These are phyloP conservation scores for Drosophila barbarae DNA, from an alignment of 2,888 invertebrate species.

Conservation along the genomic window DNA sequence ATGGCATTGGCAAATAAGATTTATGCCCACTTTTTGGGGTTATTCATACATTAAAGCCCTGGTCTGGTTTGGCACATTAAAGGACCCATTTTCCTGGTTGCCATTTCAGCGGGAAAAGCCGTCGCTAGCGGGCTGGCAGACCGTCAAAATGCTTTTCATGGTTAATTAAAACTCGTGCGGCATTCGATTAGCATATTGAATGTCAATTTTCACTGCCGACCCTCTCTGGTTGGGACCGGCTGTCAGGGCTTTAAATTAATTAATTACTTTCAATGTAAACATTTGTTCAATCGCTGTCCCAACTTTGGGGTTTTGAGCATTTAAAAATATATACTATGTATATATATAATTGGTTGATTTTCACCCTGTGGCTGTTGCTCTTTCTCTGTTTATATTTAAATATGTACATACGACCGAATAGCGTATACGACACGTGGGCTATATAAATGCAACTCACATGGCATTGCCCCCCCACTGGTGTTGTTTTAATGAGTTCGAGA, in stretches of 20 bases:
- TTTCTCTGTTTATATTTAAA: background rate
- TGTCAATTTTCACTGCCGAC: constrained; percentile 8
- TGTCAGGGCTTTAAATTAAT: constrained; percentile 34
- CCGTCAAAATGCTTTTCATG: constrained; percentile 48
- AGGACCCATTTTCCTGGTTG: background rate
- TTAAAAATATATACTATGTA: background rate
- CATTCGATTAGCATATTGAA: constrained; percentile 50
- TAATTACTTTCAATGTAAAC: constrained; percentile 46
- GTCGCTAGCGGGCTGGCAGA: background rate
- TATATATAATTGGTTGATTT: constrained; percentile 1
- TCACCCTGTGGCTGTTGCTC: background rate
- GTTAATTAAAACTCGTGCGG: constrained; percentile 56
- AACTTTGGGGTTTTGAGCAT: background rate
- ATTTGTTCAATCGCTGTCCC: constrained; percentile 35
- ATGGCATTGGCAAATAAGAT: constrained; percentile 37
- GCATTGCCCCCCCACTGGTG: background rate
- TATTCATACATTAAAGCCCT: constrained; percentile 27
- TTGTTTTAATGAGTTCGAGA: constrained; percentile 22
- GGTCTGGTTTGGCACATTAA: constrained; percentile 23
- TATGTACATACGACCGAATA: background rate
- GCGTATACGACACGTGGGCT: constrained; percentile 23
- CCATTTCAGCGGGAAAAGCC: background rate
- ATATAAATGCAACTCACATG: background rate
- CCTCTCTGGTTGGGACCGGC: background rate
- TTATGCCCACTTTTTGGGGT: constrained; percentile 24